Percentiles rank a stretch among this genome's conserved stretches.
Conservation (phyloP, 1,140 invertebrate genomes). For the Spodoptera litura region DNA sequence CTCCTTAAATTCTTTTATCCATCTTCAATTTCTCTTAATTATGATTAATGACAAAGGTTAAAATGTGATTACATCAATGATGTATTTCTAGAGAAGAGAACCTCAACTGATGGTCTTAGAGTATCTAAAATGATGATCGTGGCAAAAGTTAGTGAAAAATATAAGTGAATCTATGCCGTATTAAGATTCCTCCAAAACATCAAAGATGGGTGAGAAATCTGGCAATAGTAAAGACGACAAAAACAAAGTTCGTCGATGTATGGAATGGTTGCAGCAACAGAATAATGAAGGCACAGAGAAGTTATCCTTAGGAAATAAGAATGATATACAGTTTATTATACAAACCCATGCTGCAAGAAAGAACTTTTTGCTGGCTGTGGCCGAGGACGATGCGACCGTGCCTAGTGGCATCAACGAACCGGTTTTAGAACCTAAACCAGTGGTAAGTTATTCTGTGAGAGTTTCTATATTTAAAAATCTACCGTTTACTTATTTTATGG, state of each 20-base stretch:
- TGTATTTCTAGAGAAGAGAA: too few relatives aligned
- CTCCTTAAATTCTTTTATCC: too few relatives aligned
- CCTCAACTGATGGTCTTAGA: too few relatives aligned
- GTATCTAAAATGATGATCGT: too few relatives aligned
- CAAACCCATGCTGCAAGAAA: conserved; percentile 72
- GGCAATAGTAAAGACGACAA: conserved; percentile 7
- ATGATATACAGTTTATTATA: conserved; percentile 78
- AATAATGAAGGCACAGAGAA: conserved; percentile 67
- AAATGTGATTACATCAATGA: too few relatives aligned
- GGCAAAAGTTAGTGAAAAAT: too few relatives aligned
- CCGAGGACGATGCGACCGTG: conserved; percentile 71
- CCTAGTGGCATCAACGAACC: conserved; percentile 69
- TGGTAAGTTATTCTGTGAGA: conserved; percentile 61
- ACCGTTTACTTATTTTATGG: too few relatives aligned
- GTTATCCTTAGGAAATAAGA: conserved; percentile 67
- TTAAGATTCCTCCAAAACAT: too few relatives aligned
- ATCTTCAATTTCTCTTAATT: too few relatives aligned
- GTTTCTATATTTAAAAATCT: too few relatives aligned
- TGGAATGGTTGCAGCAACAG: conserved; percentile 73
- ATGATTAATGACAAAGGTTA: too few relatives aligned
- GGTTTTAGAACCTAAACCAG: conserved; percentile 62
- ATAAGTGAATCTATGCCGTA: too few relatives aligned
- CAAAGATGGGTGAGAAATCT: conserved; percentile 16
- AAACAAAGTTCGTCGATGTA: conserved; percentile 59
- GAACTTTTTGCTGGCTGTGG: conserved; percentile 69